Conservation (phyloP, 2,113 vertebrate genomes). For the Rhabdornis inornatus region DNA sequence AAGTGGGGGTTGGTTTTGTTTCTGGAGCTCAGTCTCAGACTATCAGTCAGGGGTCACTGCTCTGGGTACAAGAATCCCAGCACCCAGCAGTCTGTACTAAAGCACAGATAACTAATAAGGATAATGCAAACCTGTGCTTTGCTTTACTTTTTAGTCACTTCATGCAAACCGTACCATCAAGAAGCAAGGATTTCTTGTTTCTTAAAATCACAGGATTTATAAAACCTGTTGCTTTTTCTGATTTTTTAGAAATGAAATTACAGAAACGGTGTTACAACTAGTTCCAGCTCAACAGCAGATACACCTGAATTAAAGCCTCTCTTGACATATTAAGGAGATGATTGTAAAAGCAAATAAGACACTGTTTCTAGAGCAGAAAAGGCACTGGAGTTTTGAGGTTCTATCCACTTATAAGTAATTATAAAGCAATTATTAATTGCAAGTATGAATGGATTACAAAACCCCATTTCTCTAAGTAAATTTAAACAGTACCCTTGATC, state of each 20-base stretch:
- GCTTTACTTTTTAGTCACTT: background rate
- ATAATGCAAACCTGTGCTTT: background rate
- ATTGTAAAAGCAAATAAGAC: background rate
- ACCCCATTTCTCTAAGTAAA: constrained; percentile 63
- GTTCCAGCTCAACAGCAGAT: background rate
- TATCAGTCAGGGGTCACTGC: background rate
- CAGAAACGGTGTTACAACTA: background rate
- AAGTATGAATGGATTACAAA: constrained; percentile 68
- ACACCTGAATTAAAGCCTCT: background rate
- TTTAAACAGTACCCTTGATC: constrained; percentile 72
- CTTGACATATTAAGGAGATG: background rate
- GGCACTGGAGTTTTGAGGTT: background rate
- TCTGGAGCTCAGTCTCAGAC: background rate
- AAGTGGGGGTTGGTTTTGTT: background rate
- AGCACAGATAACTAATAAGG: background rate
- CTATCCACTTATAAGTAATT: constrained; percentile 55
- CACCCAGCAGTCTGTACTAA: background rate
- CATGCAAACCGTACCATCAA: background rate
- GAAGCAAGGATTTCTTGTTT: background rate
- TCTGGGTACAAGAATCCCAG: background rate
- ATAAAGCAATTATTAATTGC: constrained; percentile 64
- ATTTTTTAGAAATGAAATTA: background rate
- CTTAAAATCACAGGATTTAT: background rate
- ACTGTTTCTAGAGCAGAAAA: background rate
- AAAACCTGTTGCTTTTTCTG: background rate